phyloP scores from a whole-genome alignment of 2,113 vertebrate genomes.

The Solea solea region DNA sequence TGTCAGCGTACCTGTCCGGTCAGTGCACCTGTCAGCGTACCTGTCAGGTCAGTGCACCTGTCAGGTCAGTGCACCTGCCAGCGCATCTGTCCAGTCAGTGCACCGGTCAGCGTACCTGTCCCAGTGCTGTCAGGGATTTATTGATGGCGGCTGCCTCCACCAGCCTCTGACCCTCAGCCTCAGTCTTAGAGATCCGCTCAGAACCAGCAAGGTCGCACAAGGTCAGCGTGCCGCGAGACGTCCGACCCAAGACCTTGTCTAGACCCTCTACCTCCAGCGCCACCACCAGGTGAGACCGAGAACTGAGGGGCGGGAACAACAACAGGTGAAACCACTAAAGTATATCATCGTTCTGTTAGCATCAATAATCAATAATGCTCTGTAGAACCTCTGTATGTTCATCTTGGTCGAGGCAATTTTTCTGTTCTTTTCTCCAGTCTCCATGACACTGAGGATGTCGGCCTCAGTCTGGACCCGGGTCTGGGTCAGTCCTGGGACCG shows the following conservation, averaged over 20 bases:
- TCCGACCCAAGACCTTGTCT: constrained; percentile 64
- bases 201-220: constrained; percentile 77
- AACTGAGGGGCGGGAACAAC: constrained; percentile 45
- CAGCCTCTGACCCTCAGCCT: constrained; percentile 74
- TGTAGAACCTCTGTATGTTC: constrained; percentile 68
- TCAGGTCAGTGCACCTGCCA: too few relatives aligned
- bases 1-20: too few relatives aligned
- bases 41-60: constrained; percentile 72
- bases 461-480: constrained; percentile 66
- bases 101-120: constrained; percentile 52
- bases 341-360: neutral
- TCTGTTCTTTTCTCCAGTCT: constrained; percentile 69
- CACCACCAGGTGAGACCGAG: constrained; percentile 77
- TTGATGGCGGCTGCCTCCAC: constrained; percentile 78
- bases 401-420: constrained; percentile 75
- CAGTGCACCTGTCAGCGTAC: constrained; percentile 10
- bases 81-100: too few relatives aligned
- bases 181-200: constrained; percentile 74
- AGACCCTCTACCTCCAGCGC: constrained; percentile 65
- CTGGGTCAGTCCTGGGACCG: constrained; percentile 69
- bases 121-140: constrained; percentile 74
- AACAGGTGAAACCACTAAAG: neutral
- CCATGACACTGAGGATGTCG: constrained; percentile 71
- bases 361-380: neutral
- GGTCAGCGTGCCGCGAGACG: constrained; percentile 66